Evolutionary conservation across 2,797 vertebrate species (phyloP), one percentile per base, ranked within the genome.

Genomic region (Anniella stebbinsi): DNA sequence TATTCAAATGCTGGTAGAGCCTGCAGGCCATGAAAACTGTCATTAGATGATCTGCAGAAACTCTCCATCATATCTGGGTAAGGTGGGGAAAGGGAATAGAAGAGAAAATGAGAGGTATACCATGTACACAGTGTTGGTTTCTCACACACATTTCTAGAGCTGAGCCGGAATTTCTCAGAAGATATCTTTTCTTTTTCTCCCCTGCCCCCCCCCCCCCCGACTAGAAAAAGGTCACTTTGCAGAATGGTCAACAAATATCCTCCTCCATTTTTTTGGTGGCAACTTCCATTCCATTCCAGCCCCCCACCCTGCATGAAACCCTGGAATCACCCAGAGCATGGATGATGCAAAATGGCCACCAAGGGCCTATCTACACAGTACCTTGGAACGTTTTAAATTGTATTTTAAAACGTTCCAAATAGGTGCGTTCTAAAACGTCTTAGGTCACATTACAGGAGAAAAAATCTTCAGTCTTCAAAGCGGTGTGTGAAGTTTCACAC

Each of bases 1-100:
- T 4, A 15, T 84, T 94, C 92, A 84, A 77, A 51, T 30, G 81
- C 89, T 73, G 0, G 67, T 76, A 73, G 21, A 4, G 45, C 0
- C 51, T 15, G 76, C 51, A 84, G 90, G 78, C 80, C 0, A 0
- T 48, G 76, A n/a, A 36, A 54, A 63, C 83, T 45, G 45, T 3
- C 41, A 80, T 72, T 80, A 80, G 2, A 2, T 87, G 91, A 93
- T 91, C 88, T 90, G 86, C 54, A 77, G 84, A 88, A 89, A 77
- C 57, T 63, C 84, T 10, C 80, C 90, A 33, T 38, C 87, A 48
- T 12, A 70, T 57, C 2, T 70, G 41, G 33, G 86, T 25, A 0
- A 0, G 51, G 84, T 92, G 51, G 0, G 87, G 66, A 60, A 0
- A 75, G 12, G 54, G 30, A 23, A 73, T 8, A 25, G 69, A 36